These are phyloP conservation scores for Siniperca knerii DNA, from an alignment of 2,113 vertebrate species.

Conservation along the genomic window DNA sequence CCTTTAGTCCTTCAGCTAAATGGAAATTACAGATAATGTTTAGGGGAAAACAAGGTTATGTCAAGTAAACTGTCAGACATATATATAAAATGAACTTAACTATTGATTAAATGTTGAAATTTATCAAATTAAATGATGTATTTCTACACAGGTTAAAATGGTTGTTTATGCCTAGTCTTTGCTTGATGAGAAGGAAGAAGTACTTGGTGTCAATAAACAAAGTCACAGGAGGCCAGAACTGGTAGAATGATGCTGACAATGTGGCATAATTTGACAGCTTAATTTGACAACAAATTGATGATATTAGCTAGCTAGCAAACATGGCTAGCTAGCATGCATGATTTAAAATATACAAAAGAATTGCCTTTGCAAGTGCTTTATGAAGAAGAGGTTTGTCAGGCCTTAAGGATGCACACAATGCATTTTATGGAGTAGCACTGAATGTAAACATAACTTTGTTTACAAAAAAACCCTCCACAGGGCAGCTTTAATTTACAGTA, in stretches of 20 bases:
- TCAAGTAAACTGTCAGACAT: background rate
- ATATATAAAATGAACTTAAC: background rate
- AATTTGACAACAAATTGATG: background rate
- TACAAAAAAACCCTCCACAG: background rate
- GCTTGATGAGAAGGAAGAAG: background rate
- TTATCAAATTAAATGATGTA: background rate
- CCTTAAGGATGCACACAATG: too few species aligned
- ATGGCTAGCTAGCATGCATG: background rate
- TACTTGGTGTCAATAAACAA: background rate
- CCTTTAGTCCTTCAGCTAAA: conserved; percentile 27
- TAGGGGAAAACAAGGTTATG: background rate
- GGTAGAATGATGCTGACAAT: background rate
- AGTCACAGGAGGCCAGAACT: background rate
- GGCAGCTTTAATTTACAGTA: background rate
- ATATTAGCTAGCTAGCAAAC: background rate
- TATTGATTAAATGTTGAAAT: background rate
- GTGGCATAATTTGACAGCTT: background rate
- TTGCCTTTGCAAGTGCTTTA: background rate
- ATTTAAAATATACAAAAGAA: background rate
- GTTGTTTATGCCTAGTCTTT: background rate
- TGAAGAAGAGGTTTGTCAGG: background rate
- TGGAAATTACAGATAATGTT: conserved; percentile 32
- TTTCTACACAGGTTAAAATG: background rate
- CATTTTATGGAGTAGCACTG: background rate
- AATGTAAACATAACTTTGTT: background rate